Conservation (phyloP, 1,140 invertebrate genomes). For the Theocolax elegans region DNA sequence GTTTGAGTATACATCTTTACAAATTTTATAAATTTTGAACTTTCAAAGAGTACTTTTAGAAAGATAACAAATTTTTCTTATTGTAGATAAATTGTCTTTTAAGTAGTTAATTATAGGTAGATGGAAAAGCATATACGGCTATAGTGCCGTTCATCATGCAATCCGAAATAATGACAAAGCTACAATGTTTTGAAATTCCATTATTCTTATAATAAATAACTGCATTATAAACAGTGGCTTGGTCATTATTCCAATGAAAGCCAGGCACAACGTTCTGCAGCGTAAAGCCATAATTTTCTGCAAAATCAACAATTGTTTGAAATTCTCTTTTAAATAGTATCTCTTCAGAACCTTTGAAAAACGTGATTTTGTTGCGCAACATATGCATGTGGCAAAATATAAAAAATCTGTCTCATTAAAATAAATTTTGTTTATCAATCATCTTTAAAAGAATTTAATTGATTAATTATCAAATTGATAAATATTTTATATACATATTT, state of each 20-base stretch:
- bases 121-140: conserved; percentile 26
- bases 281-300: not conserved
- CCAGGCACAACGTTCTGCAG: not conserved
- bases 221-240: conserved; percentile 36
- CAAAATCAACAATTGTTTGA: not conserved
- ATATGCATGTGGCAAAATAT: not conserved
- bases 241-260: conserved; percentile 35
- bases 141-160: not conserved
- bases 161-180: conserved; percentile 30
- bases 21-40: no score
- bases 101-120: no score
- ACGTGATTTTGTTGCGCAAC: not conserved
- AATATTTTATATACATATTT: no score
- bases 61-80: no score
- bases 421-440: no score
- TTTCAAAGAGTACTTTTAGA: no score
- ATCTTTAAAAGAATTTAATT: no score
- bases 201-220: conserved; percentile 15
- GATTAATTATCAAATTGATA: no score
- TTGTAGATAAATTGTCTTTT: no score
- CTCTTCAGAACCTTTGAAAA: not conserved
- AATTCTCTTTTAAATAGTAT: not conserved
- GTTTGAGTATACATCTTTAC: no score
- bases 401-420: no score
- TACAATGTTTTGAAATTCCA: conserved; percentile 1